Evolutionary conservation across 1,140 invertebrate species (phyloP).

Genomic region (Neodiprion virginianus): DNA sequence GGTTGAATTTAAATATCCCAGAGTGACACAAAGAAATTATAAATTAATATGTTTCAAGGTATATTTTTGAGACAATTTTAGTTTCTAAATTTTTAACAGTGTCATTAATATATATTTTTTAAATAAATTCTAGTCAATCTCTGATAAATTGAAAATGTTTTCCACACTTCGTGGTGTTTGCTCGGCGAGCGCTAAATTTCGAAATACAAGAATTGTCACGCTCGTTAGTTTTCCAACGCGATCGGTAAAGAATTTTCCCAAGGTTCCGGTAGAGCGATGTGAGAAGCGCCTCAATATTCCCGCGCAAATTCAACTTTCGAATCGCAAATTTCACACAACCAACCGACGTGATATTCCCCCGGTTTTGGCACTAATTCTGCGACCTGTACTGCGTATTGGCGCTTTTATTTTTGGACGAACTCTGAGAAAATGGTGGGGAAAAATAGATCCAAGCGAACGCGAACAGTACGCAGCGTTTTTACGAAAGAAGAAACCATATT

Average conservation of each 20-base stretch:
- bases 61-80: too few species aligned
- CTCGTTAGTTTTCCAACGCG: not conserved
- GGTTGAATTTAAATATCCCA: too few species aligned
- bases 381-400: constrained; percentile 46
- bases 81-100: too few species aligned
- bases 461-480: constrained; percentile 43
- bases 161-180: not conserved
- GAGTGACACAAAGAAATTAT: too few species aligned
- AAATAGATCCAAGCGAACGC: constrained; percentile 48
- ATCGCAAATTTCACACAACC: constrained; percentile 47
- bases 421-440: constrained; percentile 62
- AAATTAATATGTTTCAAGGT: too few species aligned
- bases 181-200: not conserved
- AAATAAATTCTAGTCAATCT: too few species aligned
- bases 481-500: constrained; percentile 28
- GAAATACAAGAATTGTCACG: not conserved
- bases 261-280: not conserved
- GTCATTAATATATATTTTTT: too few species aligned
- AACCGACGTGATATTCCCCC: constrained; percentile 39
- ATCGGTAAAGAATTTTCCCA: not conserved
- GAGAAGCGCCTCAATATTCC: not conserved
- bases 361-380: constrained; percentile 41
- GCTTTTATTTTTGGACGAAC: constrained; percentile 52
- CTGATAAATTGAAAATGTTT: not conserved
- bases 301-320: constrained; percentile 17